A percentile compares a stretch with the other conserved stretches of the same genome.
Conservation (phyloP, 2,797 vertebrate genomes). For the Oreonectes daqikongensis region DNA sequence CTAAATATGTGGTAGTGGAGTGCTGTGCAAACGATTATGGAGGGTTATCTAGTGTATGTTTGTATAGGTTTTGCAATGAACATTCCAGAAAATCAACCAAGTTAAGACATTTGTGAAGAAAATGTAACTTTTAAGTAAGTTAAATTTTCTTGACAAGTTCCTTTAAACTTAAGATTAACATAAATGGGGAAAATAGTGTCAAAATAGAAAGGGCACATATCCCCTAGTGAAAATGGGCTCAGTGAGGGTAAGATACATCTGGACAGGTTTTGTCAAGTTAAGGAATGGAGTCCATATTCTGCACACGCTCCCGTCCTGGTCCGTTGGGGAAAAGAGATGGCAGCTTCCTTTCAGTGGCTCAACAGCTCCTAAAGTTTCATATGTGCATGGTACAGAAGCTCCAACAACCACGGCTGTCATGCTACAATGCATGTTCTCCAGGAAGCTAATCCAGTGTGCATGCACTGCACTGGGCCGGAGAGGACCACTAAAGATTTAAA, state of each 20-base stretch:
- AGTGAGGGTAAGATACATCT: not conserved
- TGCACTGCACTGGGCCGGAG: not conserved
- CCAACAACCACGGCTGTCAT: not conserved
- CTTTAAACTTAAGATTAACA: not conserved
- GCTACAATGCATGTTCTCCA: constrained; percentile 38
- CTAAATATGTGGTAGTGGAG: constrained; percentile 40
- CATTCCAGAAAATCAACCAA: not conserved
- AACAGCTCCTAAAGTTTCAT: too few relatives aligned
- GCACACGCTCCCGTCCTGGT: too few relatives aligned
- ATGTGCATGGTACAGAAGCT: too few relatives aligned
- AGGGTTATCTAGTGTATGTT: not conserved
- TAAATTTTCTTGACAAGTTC: not conserved
- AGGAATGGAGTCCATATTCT: not conserved
- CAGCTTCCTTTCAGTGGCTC: too few relatives aligned
- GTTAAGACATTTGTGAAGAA: not conserved
- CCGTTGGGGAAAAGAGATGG: too few relatives aligned
- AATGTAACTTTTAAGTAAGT: not conserved
- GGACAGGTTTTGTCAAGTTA: not conserved
- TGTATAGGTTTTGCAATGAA: not conserved
- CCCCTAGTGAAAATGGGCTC: not conserved
- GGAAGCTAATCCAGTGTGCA: constrained; percentile 60
- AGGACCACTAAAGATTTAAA: not conserved
- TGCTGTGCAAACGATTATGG: constrained; percentile 18
- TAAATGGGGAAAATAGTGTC: not conserved
- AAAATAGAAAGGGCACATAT: not conserved